Evolutionary conservation across 1,140 invertebrate genomes (phyloP), one percentile per base, ranked within the genome.

Genomic region (Eupristina koningsbergeri): DNA sequence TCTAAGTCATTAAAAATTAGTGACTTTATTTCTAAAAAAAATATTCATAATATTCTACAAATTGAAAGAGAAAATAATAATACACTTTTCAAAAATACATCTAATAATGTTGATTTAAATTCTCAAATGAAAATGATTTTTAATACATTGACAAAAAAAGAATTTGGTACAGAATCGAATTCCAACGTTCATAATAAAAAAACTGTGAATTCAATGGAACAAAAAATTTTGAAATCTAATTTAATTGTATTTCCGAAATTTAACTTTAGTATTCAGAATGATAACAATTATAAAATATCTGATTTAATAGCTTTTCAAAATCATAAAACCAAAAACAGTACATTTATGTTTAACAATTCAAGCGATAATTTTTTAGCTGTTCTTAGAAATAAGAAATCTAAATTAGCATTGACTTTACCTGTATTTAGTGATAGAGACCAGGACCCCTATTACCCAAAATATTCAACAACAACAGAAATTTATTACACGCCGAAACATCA

Each of bases 371-470:
- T 6, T 34, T 73, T 45, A 26, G 11, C 8, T 0, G 1, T 61
- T 0, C 50, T 71, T 8, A 81, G 77, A 0, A 78, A 71, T 5
- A 41, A 75, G 0, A 26, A 53, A 8, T 89, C 88, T 3, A 89
- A 90, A 63, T 80, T 88, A 69, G 81, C 89, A 69, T 88, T 88
- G 0, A 87, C 80, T 61, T 64, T 89, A n/a, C 78, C 87, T 41
- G 84, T 86, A n/a, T 88, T 85, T 0, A 87, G 84, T 17, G 88
- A 89, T 39, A 1, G 83, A 15, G 87, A 90, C 31, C 77, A 88
- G 17, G 90, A 91, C 86, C 90, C 90, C 2, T 91, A 91, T 53
- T 91, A 91, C 80, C 90, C 90, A 7, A 87, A 79, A 75, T 11
- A 63, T 13, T 78, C 87, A 2, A 86, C 86, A 0, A 88, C 88